Base-by-base conservation (phyloP, 2,113 vertebrate genomes). In the Sebastes schlegelii region DNA sequence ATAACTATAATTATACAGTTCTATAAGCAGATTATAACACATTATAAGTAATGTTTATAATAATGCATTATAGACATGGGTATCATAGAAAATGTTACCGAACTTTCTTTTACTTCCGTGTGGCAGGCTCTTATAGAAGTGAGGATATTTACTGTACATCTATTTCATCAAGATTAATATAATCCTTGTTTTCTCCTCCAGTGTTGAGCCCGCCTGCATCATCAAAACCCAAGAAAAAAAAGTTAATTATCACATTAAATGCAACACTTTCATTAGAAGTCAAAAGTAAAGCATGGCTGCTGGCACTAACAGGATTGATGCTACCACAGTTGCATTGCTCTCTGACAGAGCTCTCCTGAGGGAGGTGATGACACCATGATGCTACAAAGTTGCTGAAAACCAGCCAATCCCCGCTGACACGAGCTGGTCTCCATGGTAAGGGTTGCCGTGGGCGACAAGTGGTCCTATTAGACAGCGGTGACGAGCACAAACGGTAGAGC, bases 391-490 rank as follows among this genome's bases (percentile, higher is more conserved):
- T 67, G 40, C 61, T 67, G 73, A 76, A 80, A 79, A 78, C 26
- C 62, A 71, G 64, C 90, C 74, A 81, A 54, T 83, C 43, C 43
- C 85, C 57, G 83, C 40, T 8, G 40, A 34, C 46, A 68, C 12
- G 55, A 66, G 72, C 74, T 51, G 69, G 85, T 92, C 80, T 90
- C 86, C 81, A 82, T 85, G 80, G 90, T 69, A 86, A 89, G 49
- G 82, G 88, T 92, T 89, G 89, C 90, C 89, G 21, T 11, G 54
- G 83, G 91, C 54, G 77, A 93, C 83, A 82, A 79, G 65, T 70
- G 70, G 65, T 58, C 83, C 88, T 52, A 72, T 81, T 84, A 85
- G 79, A 68, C 82, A 55, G 66, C 7, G 43, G 34, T 80, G 73
- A 86, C 69, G 78, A 88, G 69, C 70, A 67, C 58, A 58, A 13